These are phyloP conservation scores for Motacilla alba DNA, from an alignment of 2,113 vertebrate species.

Conservation along the genomic window DNA sequence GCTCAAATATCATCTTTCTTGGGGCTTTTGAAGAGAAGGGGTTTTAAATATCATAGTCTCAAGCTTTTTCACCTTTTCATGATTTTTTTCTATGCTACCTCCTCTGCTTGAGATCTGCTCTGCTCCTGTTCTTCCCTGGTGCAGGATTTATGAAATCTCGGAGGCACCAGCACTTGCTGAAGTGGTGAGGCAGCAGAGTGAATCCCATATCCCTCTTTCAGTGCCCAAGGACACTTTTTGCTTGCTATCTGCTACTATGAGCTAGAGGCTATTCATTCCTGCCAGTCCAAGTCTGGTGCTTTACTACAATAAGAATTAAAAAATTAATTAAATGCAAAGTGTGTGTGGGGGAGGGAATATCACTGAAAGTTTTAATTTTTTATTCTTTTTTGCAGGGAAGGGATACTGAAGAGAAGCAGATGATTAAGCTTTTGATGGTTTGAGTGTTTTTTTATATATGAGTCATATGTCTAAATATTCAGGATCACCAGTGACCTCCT, in stretches of 20 bases:
- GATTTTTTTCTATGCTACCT: background rate
- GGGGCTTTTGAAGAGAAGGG: background rate
- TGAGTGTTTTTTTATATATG: conserved; percentile 4
- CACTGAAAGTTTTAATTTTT: background rate
- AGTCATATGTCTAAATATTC: conserved; percentile 58
- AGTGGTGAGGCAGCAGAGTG: background rate
- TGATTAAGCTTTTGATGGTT: background rate
- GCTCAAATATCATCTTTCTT: background rate
- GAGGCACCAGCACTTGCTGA: background rate
- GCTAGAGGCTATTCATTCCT: background rate
- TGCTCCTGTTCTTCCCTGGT: background rate
- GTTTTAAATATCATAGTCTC: background rate
- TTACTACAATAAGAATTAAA: background rate
- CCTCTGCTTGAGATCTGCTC: background rate
- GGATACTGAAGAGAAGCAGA: background rate
- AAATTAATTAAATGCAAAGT: background rate
- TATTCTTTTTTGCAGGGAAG: background rate
- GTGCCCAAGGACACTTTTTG: background rate
- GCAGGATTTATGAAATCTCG: background rate
- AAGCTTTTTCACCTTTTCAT: background rate
- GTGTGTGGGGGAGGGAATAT: background rate
- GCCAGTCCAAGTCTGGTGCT: background rate
- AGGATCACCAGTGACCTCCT: background rate
- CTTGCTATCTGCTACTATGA: background rate
- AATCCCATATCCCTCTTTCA: background rate